Percentiles rank a stretch among this genome's conserved stretches.
These are phyloP conservation scores for Eristalis intricaria DNA, from an alignment of 2,888 invertebrate species.

Conservation along the genomic window DNA sequence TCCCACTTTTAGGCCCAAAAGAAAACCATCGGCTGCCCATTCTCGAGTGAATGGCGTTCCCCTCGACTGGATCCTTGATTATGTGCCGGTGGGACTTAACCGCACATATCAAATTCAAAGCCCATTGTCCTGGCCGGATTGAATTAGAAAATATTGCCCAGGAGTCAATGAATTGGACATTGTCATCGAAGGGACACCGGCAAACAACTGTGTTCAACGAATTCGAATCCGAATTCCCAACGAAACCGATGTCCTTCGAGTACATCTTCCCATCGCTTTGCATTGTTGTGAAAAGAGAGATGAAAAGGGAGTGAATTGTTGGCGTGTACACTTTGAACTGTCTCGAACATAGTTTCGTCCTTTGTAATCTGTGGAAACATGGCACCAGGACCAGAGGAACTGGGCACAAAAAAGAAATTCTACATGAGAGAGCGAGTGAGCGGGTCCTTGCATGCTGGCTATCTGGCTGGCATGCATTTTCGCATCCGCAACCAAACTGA, in stretches of 20 bases:
- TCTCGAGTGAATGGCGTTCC: conserved; percentile 30
- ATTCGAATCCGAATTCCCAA: neutral
- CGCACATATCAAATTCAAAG: conserved; percentile 69
- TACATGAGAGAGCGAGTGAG: conserved; percentile 22
- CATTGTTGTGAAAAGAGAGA: conserved; percentile 41
- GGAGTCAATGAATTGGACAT: conserved; percentile 71
- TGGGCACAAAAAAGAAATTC: neutral
- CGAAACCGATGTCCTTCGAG: neutral
- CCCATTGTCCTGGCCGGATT: conserved; percentile 59
- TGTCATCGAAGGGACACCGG: conserved; percentile 53
- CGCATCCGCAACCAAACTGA: conserved; percentile 38
- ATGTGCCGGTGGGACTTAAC: conserved; percentile 33
- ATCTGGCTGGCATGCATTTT: conserved; percentile 60
- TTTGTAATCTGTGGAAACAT: conserved; percentile 68
- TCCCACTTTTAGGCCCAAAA: conserved; percentile 59
- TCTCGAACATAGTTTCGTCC: conserved; percentile 72
- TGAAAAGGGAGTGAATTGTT: conserved; percentile 38
- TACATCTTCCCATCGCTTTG: conserved; percentile 36
- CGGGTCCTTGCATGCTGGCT: conserved; percentile 45
- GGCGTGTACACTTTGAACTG: conserved; percentile 65
- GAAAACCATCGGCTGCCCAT: conserved; percentile 36
- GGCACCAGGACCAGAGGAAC: neutral
- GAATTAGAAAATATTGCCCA: conserved; percentile 69
- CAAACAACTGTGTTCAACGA: conserved; percentile 48
- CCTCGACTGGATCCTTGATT: conserved; percentile 31